Evolutionary conservation across 2,888 invertebrate genomes (phyloP).

Genomic region (Epinotia ramella): DNA sequence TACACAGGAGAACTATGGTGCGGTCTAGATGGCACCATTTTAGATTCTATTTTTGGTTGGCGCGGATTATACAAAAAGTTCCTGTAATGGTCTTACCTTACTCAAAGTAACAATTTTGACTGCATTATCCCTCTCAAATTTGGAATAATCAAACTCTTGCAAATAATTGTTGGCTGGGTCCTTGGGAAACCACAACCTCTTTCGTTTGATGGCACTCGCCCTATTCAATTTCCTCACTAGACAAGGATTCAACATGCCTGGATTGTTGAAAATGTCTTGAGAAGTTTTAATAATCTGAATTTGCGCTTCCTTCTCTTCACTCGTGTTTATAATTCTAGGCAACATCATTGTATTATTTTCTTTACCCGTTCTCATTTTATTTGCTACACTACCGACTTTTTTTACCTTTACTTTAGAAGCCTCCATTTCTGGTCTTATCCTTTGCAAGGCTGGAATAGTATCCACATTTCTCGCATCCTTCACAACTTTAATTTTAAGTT

Average conservation of each 20-base stretch:
- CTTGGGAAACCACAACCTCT: too few species aligned
- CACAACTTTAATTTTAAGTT: neutral
- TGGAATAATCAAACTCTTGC: neutral
- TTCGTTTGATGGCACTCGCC: too few species aligned
- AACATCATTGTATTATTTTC: neutral
- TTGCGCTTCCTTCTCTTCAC: neutral
- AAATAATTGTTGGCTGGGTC: too few species aligned
- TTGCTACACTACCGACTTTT: neutral
- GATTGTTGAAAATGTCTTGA: neutral
- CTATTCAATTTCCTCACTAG: too few species aligned
- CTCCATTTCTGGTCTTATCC: neutral
- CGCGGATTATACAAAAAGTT: too few species aligned
- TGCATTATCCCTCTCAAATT: neutral
- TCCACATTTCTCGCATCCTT: neutral
- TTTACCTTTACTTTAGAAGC: neutral
- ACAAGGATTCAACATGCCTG: neutral
- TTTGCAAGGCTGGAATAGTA: neutral
- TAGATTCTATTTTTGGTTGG: too few species aligned
- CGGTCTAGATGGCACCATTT: too few species aligned
- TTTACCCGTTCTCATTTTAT: neutral
- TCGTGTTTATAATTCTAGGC: neutral
- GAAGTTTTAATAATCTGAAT: neutral
- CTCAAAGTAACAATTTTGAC: constrained; percentile 7
- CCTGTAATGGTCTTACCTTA: neutral
- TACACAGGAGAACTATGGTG: too few species aligned